Evolutionary conservation across 2,888 invertebrate species (phyloP).

Genomic region (Apocheima hispidaria): DNA sequence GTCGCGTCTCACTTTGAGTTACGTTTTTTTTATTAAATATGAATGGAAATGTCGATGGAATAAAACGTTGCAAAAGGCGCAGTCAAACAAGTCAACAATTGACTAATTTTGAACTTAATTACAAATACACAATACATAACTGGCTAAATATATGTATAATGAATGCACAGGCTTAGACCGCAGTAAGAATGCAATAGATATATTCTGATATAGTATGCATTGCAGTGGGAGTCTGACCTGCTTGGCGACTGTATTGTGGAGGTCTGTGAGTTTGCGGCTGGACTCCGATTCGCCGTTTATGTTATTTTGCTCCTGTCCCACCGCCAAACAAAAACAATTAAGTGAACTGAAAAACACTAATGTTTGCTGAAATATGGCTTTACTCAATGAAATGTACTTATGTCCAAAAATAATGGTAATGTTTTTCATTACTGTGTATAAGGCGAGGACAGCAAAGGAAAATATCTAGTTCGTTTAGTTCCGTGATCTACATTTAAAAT

Average conservation of each 20-base stretch:
- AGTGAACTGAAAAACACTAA: conserved; percentile 52
- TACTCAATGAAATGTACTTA: conserved; percentile 18
- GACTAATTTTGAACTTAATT: background rate
- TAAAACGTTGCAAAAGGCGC: background rate
- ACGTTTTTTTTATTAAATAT: background rate
- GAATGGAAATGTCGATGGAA: background rate
- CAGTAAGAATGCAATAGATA: conserved; percentile 10
- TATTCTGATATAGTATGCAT: conserved; percentile 8
- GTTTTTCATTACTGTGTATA: no score
- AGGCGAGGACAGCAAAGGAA: no score
- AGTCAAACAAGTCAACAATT: background rate
- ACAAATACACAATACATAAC: conserved; percentile 37
- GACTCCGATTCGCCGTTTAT: conserved; percentile 78
- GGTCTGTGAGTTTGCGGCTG: conserved; percentile 89
- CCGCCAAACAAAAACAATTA: conserved; percentile 65
- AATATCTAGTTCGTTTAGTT: no score
- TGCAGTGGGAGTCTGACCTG: conserved; percentile 87
- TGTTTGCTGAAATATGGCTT: conserved; percentile 45
- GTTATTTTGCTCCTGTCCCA: conserved; percentile 78
- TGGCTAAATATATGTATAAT: conserved; percentile 18
- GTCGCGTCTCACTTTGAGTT: background rate
- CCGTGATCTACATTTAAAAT: no score
- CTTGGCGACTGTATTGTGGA: conserved; percentile 94
- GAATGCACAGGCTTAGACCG: conserved; percentile 7
- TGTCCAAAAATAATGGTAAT: no score